Evolutionary conservation across 2,113 vertebrate species (phyloP), one percentile per base, ranked within the genome.

Genomic region (Ophiodon elongatus): DNA sequence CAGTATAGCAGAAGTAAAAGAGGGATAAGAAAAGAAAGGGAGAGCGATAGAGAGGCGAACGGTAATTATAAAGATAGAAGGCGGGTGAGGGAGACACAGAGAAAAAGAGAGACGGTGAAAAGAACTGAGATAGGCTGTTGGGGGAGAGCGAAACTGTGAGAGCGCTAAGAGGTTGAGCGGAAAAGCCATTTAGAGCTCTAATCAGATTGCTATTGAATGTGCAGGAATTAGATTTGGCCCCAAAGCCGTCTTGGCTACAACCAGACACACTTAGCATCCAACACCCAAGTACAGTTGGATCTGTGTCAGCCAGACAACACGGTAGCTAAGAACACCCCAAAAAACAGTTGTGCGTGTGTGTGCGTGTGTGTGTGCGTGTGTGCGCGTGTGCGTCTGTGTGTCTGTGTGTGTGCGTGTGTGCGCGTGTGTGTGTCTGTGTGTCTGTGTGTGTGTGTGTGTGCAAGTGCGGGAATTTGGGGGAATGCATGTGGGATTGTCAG

Each of bases 131-230:
- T 75, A 82, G 77, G 69, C 70, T 29, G 80, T 74, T 73, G 50
- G 63, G 57, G 68, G 68, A 60, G 88, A 75, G 73, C 68, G 70
- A 82, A 83, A 83, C 77, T 78, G 79, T 82, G 86, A 91, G 86
- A 89, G 89, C 82, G 72, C 88, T 87, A 85, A 94, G 85, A 92
- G 90, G 90, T 90, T 92, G 84, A 91, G 89, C 66, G 47, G 92
- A 88, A 93, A 94, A 93, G 90, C 90, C 92, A 94, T 94, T 95
- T 93, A 68, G 83, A 85, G 87, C 79, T 89, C 76, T 93, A 91
- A 95, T 94, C 89, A 93, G 87, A 94, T 95, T 91, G 84, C 73
- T 91, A 93, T 93, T 93, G 91, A 94, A 91, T 91, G 88, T 85
- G 90, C 69, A 85, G 72, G 84, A 93, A 90, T 90, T 87, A 89